A percentile compares a stretch with the other conserved stretches of the same genome.
Conservation (phyloP, 2,888 invertebrate species). For the Limenitis camilla region DNA sequence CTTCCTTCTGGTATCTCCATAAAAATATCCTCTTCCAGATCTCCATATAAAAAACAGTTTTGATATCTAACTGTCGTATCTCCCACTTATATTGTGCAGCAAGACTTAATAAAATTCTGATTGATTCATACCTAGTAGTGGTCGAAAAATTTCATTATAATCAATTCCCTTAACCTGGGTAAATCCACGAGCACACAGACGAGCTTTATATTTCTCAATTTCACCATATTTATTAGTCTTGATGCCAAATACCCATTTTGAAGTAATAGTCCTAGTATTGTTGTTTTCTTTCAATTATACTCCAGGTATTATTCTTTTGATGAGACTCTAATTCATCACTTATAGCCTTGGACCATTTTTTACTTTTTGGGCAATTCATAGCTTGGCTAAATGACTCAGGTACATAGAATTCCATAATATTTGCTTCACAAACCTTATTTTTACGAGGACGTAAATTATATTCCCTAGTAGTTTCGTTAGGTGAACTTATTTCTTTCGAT, state of each 20-base stretch:
- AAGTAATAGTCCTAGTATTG: constrained; percentile 23
- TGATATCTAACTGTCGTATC: constrained; percentile 13
- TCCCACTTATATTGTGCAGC: constrained; percentile 2
- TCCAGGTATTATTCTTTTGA: constrained; percentile 28
- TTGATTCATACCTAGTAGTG: constrained; percentile 8
- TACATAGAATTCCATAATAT: constrained; percentile 22
- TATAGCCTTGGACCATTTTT: background rate
- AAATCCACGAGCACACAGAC: constrained; percentile 7
- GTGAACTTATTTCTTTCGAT: background rate
- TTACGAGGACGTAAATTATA: constrained; percentile 25
- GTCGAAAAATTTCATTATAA: constrained; percentile 9
- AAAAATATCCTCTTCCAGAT: constrained; percentile 4
- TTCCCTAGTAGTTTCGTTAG: background rate
- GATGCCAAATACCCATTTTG: constrained; percentile 29
- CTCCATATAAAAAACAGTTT: constrained; percentile 6
- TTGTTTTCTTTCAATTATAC: constrained; percentile 10
- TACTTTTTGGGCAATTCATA: constrained; percentile 5
- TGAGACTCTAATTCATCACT: constrained; percentile 11
- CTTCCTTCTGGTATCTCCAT: constrained; percentile 9
- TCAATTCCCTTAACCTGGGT: constrained; percentile 1
- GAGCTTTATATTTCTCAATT: constrained; percentile 6
- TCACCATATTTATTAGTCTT: constrained; percentile 1
- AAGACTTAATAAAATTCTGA: constrained; percentile 10
- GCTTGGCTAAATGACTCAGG: constrained; percentile 28
- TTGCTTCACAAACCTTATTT: constrained; percentile 25